Conservation (phyloP, 2,113 vertebrate genomes). For the Thalassoma bifasciatum region DNA sequence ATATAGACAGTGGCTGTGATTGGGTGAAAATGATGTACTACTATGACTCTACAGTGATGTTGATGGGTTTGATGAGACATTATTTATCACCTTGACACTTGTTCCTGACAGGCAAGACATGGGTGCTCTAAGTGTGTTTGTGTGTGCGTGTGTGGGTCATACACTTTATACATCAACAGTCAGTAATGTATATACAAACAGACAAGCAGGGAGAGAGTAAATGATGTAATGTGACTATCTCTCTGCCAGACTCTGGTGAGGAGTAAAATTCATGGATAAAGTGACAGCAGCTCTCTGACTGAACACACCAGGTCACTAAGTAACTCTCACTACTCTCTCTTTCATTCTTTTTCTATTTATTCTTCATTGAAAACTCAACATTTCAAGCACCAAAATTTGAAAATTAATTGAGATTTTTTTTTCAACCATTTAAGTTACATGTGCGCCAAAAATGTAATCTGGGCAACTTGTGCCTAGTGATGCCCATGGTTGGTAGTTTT, state of each 20-base stretch:
- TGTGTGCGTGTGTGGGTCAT: conserved; percentile 8
- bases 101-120: conserved; percentile 25
- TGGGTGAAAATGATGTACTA: conserved; percentile 12
- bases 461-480: no score
- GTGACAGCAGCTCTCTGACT: conserved; percentile 32
- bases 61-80: conserved; percentile 24
- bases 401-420: no score
- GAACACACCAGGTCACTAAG: background rate
- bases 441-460: no score
- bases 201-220: conserved; percentile 20
- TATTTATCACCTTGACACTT: conserved; percentile 45
- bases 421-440: no score
- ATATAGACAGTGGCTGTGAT: background rate
- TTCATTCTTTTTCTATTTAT: no score
- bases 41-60: conserved; percentile 6
- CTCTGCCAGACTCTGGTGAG: conserved; percentile 13
- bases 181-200: conserved; percentile 25
- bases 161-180: conserved; percentile 15
- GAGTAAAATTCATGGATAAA: conserved; percentile 15
- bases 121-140: conserved; percentile 21
- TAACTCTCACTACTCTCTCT: no score
- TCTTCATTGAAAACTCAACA: no score
- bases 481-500: no score
- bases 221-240: conserved; percentile 51
- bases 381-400: no score